Evolutionary conservation across 2,113 vertebrate species (phyloP).

Genomic region (Tautogolabrus adspersus): DNA sequence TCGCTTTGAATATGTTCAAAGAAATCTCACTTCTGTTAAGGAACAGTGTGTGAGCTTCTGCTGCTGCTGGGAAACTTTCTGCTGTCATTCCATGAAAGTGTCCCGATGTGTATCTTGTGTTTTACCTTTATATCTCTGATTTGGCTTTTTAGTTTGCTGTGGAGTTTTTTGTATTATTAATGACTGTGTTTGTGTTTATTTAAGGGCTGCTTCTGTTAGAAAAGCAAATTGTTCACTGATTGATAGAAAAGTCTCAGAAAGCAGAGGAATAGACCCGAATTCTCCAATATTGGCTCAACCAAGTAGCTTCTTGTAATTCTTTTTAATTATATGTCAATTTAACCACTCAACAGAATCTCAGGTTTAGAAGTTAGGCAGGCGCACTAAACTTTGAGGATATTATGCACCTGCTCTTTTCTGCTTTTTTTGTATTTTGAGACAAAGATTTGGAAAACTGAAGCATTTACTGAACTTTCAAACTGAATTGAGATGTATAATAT

Average conservation of each 20-base stretch:
- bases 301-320: neutral
- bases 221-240: neutral
- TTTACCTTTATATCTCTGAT: neutral
- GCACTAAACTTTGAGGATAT: conserved; percentile 8
- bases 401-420: conserved; percentile 36
- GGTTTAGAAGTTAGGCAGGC: conserved; percentile 14
- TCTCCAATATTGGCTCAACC: neutral
- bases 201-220: neutral
- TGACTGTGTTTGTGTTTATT: conserved; percentile 15
- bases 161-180: neutral
- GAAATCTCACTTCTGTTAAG: conserved; percentile 49
- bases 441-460: neutral
- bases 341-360: neutral
- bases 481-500: neutral
- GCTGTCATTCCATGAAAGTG: conserved; percentile 3
- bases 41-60: conserved; percentile 22
- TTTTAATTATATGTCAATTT: neutral
- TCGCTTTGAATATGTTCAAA: conserved; percentile 50
- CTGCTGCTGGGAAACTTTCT: conserved; percentile 55
- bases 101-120: conserved; percentile 21
- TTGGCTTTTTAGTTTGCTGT: neutral
- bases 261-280: neutral
- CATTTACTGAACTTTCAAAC: conserved; percentile 1
- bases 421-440: neutral
- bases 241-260: conserved; percentile 24